phyloP scores from a whole-genome alignment of 1,140 invertebrate species.

The Amyelois transitella region DNA sequence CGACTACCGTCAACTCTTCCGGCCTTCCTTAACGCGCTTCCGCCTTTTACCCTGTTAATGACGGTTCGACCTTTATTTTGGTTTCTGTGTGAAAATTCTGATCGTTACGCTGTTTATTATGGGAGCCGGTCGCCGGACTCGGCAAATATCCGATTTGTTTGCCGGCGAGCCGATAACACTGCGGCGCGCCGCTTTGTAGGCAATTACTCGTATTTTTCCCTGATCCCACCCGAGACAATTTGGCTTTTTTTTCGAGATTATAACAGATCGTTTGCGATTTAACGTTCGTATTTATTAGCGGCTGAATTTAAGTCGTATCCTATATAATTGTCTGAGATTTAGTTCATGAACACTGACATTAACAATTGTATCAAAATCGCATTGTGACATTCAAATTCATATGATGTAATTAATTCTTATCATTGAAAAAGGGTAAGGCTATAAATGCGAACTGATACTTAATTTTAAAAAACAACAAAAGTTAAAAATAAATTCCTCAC shows the following conservation, averaged over 20 bases:
- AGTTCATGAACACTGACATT: no score
- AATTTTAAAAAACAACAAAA: no score
- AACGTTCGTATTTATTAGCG: background rate
- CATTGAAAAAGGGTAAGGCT: no score
- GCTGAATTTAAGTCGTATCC: no score
- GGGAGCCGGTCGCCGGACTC: background rate
- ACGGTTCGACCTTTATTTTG: conserved; percentile 24
- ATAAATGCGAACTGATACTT: no score
- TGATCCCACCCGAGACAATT: background rate
- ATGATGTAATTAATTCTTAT: no score
- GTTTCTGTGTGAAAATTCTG: conserved; percentile 19
- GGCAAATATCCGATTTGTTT: conserved; percentile 6
- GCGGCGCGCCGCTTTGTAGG: background rate
- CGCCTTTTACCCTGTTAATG: conserved; percentile 27
- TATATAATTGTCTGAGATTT: no score
- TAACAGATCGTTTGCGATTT: background rate
- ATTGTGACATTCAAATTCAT: no score
- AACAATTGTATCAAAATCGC: no score
- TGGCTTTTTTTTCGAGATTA: background rate
- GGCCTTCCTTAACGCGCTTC: conserved; percentile 13
- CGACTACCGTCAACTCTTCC: conserved; percentile 4
- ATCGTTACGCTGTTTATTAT: conserved; percentile 1
- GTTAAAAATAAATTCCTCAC: background rate
- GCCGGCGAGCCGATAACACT: background rate
- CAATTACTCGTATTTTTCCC: conserved; percentile 5